These are phyloP conservation scores for Crocidura indochinensis DNA, from an alignment of 2,797 vertebrate species.

Conservation along the genomic window DNA sequence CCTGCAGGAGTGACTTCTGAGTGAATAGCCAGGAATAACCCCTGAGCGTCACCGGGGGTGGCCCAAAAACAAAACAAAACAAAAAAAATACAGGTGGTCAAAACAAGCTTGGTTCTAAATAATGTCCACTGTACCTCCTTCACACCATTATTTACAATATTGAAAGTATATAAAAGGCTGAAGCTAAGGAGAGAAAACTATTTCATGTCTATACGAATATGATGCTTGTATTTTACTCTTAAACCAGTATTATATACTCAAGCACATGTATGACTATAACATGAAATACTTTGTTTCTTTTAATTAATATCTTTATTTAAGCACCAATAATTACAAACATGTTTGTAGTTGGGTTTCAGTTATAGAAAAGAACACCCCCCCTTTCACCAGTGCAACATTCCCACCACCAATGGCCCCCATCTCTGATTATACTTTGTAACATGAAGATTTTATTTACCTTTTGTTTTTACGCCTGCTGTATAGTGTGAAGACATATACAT, in stretches of 20 bases:
- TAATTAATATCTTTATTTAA: too few species aligned
- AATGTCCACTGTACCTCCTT: background rate
- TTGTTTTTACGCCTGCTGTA: conserved; percentile 30
- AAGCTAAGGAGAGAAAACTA: conserved; percentile 25
- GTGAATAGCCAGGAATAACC: too few species aligned
- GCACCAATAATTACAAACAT: too few species aligned
- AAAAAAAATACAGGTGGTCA: too few species aligned
- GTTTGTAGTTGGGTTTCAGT: too few species aligned
- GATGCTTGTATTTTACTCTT: conserved; percentile 31
- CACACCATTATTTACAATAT: conserved; percentile 36
- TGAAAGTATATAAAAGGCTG: background rate
- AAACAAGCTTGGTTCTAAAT: background rate
- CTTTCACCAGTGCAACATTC: too few species aligned
- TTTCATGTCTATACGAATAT: background rate
- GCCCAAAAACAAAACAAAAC: too few species aligned
- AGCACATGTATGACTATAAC: background rate
- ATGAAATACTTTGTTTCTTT: too few species aligned
- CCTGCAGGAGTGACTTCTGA: too few species aligned
- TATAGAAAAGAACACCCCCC: too few species aligned
- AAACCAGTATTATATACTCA: background rate
- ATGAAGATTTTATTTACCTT: conserved; percentile 7
- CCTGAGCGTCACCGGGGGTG: too few species aligned
- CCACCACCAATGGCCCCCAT: too few species aligned
- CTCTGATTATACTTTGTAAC: background rate
- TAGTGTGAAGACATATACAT: background rate